These are phyloP conservation scores for Microctonus aethiopoides DNA, from an alignment of 2,888 invertebrate species.

Conservation along the genomic window DNA sequence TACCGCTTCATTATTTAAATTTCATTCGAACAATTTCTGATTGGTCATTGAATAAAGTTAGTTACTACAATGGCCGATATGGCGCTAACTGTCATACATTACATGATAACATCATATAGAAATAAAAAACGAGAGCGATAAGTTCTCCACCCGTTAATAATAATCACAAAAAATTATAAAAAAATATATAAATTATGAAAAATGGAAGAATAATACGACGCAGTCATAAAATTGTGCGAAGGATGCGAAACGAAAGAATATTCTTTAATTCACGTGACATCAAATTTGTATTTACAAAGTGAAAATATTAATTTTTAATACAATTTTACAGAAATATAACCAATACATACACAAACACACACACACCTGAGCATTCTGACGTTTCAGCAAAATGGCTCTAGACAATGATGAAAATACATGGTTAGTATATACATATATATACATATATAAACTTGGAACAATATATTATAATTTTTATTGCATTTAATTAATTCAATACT, in stretches of 20 bases:
- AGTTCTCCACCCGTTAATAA: neutral
- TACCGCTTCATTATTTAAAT: too few species aligned
- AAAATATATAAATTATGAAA: slow-evolving; percentile 33
- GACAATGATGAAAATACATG: slow-evolving; percentile 74
- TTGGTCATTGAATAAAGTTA: neutral
- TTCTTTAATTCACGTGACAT: slow-evolving; percentile 33
- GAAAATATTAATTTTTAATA: neutral
- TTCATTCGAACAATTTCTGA: neutral
- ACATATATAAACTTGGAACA: neutral
- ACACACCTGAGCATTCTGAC: slow-evolving; percentile 24
- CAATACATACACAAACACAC: neutral
- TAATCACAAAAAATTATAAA: too few species aligned
- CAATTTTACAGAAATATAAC: neutral
- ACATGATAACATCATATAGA: too few species aligned
- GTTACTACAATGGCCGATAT: too few species aligned
- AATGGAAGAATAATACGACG: slow-evolving; percentile 38
- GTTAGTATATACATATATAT: slow-evolving; percentile 65
- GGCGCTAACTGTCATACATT: too few species aligned
- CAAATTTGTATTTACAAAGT: slow-evolving; percentile 14
- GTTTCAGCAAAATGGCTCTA: slow-evolving; percentile 69
- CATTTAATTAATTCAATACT: neutral
- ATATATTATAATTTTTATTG: neutral
- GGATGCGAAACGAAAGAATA: slow-evolving; percentile 34
- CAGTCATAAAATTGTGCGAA: slow-evolving; percentile 36
- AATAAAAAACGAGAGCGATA: too few species aligned